A percentile compares a stretch with the other conserved stretches of the same genome.
phyloP scores from a whole-genome alignment of 2,888 invertebrate genomes.

The Cephus rjabovi region DNA sequence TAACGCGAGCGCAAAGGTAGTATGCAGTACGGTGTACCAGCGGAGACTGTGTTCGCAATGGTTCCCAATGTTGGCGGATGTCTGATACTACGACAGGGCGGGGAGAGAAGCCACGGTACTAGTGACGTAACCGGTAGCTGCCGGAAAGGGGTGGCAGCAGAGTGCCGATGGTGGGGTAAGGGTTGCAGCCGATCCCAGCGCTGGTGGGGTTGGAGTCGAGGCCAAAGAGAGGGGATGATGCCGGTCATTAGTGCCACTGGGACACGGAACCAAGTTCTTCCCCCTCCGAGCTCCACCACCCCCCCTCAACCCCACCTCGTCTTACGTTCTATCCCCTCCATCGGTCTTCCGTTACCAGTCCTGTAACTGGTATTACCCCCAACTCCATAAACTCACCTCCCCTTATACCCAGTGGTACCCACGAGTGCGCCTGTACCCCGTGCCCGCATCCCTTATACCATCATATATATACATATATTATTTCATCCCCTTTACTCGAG shows the following conservation, averaged over 20 bases:
- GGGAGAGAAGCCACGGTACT: slow-evolving; percentile 19
- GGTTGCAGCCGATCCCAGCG: neutral
- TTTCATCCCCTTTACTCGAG: neutral
- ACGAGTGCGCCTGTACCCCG: too few relatives aligned
- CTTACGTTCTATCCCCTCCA: too few relatives aligned
- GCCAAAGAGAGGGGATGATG: slow-evolving; percentile 30
- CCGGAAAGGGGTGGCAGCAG: slow-evolving; percentile 25
- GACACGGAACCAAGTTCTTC: slow-evolving; percentile 48
- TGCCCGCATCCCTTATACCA: too few relatives aligned
- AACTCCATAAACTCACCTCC: too few relatives aligned
- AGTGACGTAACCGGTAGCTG: slow-evolving; percentile 1
- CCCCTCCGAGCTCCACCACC: neutral
- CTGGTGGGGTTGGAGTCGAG: slow-evolving; percentile 28
- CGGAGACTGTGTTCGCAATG: slow-evolving; percentile 47
- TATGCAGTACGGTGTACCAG: slow-evolving; percentile 56
- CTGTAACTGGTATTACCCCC: too few relatives aligned
- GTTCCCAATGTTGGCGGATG: slow-evolving; percentile 28
- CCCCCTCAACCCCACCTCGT: neutral
- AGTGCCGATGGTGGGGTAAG: slow-evolving; percentile 32
- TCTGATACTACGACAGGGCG: slow-evolving; percentile 21
- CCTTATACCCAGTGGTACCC: too few relatives aligned
- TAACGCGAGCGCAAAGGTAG: slow-evolving; percentile 25
- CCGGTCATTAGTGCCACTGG: slow-evolving; percentile 61
- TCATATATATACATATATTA: too few relatives aligned
- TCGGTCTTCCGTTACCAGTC: too few relatives aligned